Conservation (phyloP, 2,888 invertebrate species). For the Tipula helvola region DNA sequence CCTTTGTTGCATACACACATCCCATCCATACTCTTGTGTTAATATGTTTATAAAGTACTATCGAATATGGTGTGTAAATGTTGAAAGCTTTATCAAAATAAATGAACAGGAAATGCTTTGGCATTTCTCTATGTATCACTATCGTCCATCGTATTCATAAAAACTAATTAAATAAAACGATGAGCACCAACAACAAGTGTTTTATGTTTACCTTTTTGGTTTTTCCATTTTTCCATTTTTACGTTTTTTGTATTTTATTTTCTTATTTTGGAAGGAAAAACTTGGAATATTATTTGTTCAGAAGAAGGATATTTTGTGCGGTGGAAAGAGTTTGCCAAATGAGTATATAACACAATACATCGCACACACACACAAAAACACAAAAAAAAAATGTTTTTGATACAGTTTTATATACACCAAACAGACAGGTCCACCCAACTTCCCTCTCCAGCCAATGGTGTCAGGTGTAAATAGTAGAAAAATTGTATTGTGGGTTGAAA, state of each 20-base stretch:
- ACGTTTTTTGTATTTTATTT: not conserved
- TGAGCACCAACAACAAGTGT: not conserved
- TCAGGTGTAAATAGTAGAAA: not conserved
- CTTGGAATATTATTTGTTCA: not conserved
- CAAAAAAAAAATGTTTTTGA: not conserved
- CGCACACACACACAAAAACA: not conserved
- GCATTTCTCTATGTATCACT: not conserved
- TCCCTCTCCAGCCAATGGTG: not conserved
- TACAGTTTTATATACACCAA: not conserved
- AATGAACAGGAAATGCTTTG: not conserved
- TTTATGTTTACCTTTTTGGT: not conserved
- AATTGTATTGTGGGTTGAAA: not conserved
- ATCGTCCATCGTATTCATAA: not conserved
- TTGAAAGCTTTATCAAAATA: not conserved
- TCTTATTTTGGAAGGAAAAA: not conserved
- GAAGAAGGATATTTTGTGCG: not conserved
- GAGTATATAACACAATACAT: not conserved
- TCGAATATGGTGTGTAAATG: not conserved
- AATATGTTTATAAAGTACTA: not conserved
- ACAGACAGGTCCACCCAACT: not conserved
- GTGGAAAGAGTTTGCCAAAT: not conserved
- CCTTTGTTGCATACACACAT: not conserved
- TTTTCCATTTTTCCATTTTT: not conserved
- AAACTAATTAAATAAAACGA: not conserved
- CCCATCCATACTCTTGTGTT: no score